These are phyloP conservation scores for Nibea albiflora DNA, from an alignment of 2,113 vertebrate genomes.

Conservation along the genomic window DNA sequence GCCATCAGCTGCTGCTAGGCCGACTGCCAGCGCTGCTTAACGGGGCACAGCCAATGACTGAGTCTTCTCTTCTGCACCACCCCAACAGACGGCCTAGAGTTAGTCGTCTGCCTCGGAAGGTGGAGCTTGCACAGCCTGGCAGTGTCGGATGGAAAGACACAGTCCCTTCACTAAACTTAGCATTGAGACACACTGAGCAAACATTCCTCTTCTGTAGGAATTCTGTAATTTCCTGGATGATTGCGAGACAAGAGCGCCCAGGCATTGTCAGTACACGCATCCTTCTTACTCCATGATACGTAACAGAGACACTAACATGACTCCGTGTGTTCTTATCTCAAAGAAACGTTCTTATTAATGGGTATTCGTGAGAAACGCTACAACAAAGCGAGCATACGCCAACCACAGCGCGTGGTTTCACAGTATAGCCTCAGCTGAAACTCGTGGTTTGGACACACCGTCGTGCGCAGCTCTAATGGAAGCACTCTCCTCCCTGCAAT, in stretches of 20 bases:
- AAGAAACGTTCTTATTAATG: too few species aligned
- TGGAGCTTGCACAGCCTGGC: slow-evolving; percentile 10
- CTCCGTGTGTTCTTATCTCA: too few species aligned
- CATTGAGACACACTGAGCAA: not conserved
- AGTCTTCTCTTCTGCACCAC: slow-evolving; percentile 39
- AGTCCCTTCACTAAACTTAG: not conserved
- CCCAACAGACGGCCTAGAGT: slow-evolving; percentile 24
- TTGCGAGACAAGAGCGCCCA: too few species aligned
- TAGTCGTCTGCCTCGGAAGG: slow-evolving; percentile 24
- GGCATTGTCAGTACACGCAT: not conserved
- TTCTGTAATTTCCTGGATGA: not conserved
- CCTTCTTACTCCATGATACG: not conserved
- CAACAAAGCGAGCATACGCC: too few species aligned
- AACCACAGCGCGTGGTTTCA: not conserved
- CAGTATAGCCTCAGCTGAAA: not conserved
- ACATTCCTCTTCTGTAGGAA: not conserved
- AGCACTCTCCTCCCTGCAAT: too few species aligned
- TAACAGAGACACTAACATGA: not conserved
- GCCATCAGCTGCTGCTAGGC: slow-evolving; percentile 59
- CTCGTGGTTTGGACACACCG: not conserved
- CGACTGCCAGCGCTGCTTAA: slow-evolving; percentile 44
- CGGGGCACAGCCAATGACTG: slow-evolving; percentile 60
- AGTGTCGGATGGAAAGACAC: slow-evolving; percentile 6
- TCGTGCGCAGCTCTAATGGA: too few species aligned
- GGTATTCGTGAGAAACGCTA: too few species aligned